A percentile compares a stretch with the other conserved stretches of the same genome.
phyloP scores from a whole-genome alignment of 2,797 vertebrate species.

The Masticophis lateralis region DNA sequence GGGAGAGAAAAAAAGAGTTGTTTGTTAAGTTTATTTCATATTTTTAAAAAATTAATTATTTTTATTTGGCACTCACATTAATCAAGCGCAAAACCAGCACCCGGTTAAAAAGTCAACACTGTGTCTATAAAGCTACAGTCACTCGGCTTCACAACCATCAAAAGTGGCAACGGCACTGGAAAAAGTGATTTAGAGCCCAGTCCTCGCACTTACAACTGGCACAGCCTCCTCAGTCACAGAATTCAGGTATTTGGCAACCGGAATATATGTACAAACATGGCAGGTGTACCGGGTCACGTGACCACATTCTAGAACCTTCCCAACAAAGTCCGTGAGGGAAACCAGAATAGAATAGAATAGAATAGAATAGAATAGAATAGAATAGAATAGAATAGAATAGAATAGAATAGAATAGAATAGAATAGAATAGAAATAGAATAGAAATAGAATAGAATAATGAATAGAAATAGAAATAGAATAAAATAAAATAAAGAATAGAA shows the following conservation, averaged over 20 bases:
- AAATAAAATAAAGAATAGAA: too few relatives aligned
- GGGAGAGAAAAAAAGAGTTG: conserved; percentile 35
- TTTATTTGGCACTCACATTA: not conserved
- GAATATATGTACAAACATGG: not conserved
- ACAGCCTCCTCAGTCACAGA: not conserved
- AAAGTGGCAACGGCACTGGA: not conserved
- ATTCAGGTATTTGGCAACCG: not conserved
- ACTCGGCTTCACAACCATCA: not conserved
- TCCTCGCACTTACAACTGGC: not conserved
- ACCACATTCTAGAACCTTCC: not conserved
- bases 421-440: too few relatives aligned
- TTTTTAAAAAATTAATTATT: not conserved
- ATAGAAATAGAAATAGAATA: too few relatives aligned
- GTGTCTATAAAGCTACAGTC: not conserved
- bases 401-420: too few relatives aligned
- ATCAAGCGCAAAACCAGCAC: not conserved
- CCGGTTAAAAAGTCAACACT: not conserved
- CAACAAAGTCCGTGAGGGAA: not conserved
- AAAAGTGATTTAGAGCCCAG: too few relatives aligned
- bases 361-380: too few relatives aligned
- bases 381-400: too few relatives aligned
- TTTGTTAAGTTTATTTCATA: conserved; percentile 29
- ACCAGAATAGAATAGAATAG: too few relatives aligned
- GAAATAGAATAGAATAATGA: too few relatives aligned
- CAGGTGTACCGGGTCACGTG: not conserved